A percentile compares a stretch with the other conserved stretches of the same genome.
phyloP scores from a whole-genome alignment of 1,140 invertebrate genomes.

The Eciton burchellii region DNA sequence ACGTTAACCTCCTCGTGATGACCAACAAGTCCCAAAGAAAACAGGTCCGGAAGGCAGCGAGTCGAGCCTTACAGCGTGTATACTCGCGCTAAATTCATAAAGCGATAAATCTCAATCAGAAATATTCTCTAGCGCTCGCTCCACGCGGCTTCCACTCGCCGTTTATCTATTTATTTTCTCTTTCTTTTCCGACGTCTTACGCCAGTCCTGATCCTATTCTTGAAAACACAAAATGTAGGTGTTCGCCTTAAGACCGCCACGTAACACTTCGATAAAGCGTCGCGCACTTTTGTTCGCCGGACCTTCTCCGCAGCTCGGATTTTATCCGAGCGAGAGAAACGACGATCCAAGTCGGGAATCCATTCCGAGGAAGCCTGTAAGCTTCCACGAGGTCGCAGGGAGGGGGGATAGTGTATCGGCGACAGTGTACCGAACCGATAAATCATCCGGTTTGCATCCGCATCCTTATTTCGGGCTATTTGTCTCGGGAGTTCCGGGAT shows the following conservation, averaged over 20 bases:
- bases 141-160: too few species aligned
- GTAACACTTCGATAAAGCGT: slow-evolving; percentile 41
- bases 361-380: slow-evolving; percentile 9
- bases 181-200: too few species aligned
- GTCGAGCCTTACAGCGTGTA: not conserved
- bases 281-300: slow-evolving; percentile 16
- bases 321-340: slow-evolving; percentile 59
- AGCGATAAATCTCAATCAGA: slow-evolving; percentile 13
- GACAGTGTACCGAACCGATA: slow-evolving; percentile 53
- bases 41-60: slow-evolving; percentile 2
- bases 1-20: slow-evolving; percentile 26
- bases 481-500: slow-evolving; percentile 59
- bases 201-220: too few species aligned
- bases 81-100: not conserved
- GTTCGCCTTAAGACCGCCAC: not conserved
- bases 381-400: not conserved
- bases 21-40: not conserved
- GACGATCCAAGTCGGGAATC: slow-evolving; percentile 23
- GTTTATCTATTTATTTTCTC: too few species aligned
- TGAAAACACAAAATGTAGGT: too few species aligned
- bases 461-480: slow-evolving; percentile 71
- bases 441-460: slow-evolving; percentile 70
- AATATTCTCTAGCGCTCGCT: not conserved
- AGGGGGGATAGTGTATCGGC: slow-evolving; percentile 23
- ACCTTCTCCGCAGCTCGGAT: slow-evolving; percentile 15